Evolutionary conservation across 2,797 vertebrate species (phyloP).

Genomic region (Champsocephalus gunnari): DNA sequence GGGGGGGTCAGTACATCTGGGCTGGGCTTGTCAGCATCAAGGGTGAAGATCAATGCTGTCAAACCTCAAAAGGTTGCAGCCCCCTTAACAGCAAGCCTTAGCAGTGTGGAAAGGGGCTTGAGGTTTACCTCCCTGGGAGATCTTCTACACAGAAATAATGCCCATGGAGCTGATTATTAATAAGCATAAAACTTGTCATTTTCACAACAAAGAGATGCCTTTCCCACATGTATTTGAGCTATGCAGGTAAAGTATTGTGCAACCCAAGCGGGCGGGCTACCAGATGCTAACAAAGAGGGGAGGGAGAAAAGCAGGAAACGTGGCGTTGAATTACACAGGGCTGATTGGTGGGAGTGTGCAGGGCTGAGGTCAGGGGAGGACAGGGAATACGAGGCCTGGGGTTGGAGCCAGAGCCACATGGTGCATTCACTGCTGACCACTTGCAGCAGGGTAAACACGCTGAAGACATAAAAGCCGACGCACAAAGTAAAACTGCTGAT

Average conservation of each 20-base stretch:
- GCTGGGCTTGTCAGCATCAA: slow-evolving; percentile 6
- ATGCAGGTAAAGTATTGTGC: slow-evolving; percentile 30
- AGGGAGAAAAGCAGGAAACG: slow-evolving; percentile 61
- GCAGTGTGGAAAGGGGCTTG: neutral
- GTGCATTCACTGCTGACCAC: slow-evolving; percentile 41
- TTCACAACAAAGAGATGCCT: slow-evolving; percentile 22
- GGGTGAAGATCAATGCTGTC: slow-evolving; percentile 40
- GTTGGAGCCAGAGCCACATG: slow-evolving; percentile 55
- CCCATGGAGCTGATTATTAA: slow-evolving; percentile 13
- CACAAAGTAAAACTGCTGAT: slow-evolving; percentile 27
- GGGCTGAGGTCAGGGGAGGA: slow-evolving; percentile 71
- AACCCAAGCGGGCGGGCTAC: slow-evolving; percentile 21
- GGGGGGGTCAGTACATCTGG: slow-evolving; percentile 30
- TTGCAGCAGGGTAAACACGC: slow-evolving; percentile 43
- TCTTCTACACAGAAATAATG: neutral
- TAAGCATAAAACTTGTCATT: neutral
- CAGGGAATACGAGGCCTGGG: slow-evolving; percentile 52
- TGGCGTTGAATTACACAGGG: slow-evolving; percentile 68
- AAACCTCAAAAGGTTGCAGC: slow-evolving; percentile 37
- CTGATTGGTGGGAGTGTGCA: slow-evolving; percentile 57
- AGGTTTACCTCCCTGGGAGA: neutral
- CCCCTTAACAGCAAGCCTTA: slow-evolving; percentile 9
- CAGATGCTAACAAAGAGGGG: slow-evolving; percentile 43
- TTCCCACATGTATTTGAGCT: neutral
- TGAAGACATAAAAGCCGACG: slow-evolving; percentile 45